Evolutionary conservation across 1,140 invertebrate species (phyloP).

Genomic region (Aplysia californica): DNA sequence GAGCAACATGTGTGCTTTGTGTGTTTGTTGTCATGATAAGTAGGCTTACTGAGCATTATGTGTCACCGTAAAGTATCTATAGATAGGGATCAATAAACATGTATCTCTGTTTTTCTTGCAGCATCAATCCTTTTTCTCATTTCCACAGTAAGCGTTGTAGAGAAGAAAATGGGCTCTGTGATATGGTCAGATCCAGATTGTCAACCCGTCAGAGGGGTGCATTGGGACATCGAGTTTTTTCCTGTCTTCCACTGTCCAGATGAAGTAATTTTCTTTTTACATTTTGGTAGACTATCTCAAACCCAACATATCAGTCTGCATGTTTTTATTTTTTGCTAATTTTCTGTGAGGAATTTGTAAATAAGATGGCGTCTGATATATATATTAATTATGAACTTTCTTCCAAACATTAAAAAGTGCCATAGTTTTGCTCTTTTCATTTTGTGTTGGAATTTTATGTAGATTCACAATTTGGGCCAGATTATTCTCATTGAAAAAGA

Average conservation of each 20-base stretch:
- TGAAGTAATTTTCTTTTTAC: slow-evolving; percentile 25
- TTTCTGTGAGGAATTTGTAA: too few relatives aligned
- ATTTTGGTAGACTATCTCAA: background rate
- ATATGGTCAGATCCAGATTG: slow-evolving; percentile 46
- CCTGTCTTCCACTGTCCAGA: slow-evolving; percentile 42
- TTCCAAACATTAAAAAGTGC: background rate
- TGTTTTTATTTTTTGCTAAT: too few relatives aligned
- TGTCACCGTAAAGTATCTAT: background rate
- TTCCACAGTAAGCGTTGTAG: slow-evolving; percentile 36
- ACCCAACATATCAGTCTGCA: too few relatives aligned
- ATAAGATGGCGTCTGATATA: background rate
- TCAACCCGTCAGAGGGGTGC: slow-evolving; percentile 38
- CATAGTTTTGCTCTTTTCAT: background rate
- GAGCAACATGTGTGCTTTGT: background rate
- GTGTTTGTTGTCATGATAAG: background rate
- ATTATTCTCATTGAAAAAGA: too few relatives aligned
- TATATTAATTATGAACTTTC: background rate
- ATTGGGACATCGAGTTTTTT: slow-evolving; percentile 52
- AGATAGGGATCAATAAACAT: background rate
- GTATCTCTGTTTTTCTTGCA: too few relatives aligned
- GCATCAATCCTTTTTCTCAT: slow-evolving; percentile 5
- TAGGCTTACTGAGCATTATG: background rate
- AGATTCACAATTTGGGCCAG: too few relatives aligned
- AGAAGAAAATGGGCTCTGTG: slow-evolving; percentile 43
- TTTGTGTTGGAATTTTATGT: slow-evolving; percentile 10